These are phyloP conservation scores for Calephelis nemesis DNA, from an alignment of 1,140 invertebrate species.

Conservation along the genomic window DNA sequence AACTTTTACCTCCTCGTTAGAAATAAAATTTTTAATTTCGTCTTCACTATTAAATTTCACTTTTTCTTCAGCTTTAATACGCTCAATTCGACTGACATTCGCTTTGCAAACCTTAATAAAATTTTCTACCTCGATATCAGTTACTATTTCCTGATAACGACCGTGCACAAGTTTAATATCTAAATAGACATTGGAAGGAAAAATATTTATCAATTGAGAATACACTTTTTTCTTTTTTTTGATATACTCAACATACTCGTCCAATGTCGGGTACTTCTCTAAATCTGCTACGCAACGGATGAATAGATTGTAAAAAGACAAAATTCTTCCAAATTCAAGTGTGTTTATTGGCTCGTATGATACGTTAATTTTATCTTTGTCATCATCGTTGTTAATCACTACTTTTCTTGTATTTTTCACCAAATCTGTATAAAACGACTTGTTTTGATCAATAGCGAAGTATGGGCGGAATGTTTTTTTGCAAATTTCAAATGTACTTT, in stretches of 20 bases:
- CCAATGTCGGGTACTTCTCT: conserved; percentile 33
- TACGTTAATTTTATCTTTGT: conserved; percentile 33
- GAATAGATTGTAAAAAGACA: conserved; percentile 38
- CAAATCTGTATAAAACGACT: conserved; percentile 37
- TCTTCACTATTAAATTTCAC: conserved; percentile 25
- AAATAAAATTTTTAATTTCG: conserved; percentile 29
- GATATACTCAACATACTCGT: conserved; percentile 37
- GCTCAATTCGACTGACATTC: conserved; percentile 26
- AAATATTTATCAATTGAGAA: conserved; percentile 33
- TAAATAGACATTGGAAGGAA: conserved; percentile 25
- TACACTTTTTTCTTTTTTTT: conserved; percentile 32
- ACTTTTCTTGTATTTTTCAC: conserved; percentile 29
- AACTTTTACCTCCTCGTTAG: conserved; percentile 27
- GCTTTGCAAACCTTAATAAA: conserved; percentile 30
- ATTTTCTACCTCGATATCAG: conserved; percentile 25
- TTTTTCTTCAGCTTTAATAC: conserved; percentile 33
- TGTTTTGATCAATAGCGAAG: conserved; percentile 32
- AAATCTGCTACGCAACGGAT: conserved; percentile 33
- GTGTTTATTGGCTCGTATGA: conserved; percentile 28
- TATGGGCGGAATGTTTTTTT: conserved; percentile 37
- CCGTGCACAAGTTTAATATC: conserved; percentile 20
- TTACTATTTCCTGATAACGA: conserved; percentile 30
- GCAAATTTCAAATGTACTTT: conserved; percentile 28
- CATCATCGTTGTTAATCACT: conserved; percentile 33
- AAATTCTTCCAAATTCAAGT: conserved; percentile 32